phyloP scores from a whole-genome alignment of 2,888 invertebrate species.

The Pandemis heparana region DNA sequence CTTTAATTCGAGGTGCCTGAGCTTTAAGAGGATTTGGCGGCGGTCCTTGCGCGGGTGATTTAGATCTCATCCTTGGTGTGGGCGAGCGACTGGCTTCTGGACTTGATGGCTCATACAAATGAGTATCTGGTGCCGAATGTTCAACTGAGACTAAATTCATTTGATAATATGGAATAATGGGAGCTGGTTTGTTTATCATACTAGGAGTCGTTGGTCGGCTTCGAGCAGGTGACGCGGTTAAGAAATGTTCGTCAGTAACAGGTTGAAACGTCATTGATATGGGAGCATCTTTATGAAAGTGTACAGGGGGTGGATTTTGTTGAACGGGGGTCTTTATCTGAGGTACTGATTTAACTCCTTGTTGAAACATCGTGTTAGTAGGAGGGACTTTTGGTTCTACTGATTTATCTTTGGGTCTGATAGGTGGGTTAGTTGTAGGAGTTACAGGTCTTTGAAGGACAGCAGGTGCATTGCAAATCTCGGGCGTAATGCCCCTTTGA shows the following conservation, averaged over 20 bases:
- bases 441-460: conserved; percentile 75
- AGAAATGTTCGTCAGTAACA: conserved; percentile 83
- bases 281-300: conserved; percentile 80
- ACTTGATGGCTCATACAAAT: conserved; percentile 86
- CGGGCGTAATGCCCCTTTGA: conserved; percentile 86
- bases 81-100: conserved; percentile 87
- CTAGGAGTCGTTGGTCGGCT: conserved; percentile 89
- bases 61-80: conserved; percentile 87
- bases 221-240: conserved; percentile 83
- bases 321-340: conserved; percentile 57
- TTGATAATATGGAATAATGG: conserved; percentile 92
- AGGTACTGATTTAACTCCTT: conserved; percentile 50
- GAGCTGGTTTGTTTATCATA: conserved; percentile 90
- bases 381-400: conserved; percentile 57
- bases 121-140: conserved; percentile 85
- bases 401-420: conserved; percentile 66
- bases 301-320: conserved; percentile 58
- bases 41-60: conserved; percentile 90
- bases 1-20: conserved; percentile 87
- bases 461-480: conserved; percentile 76
- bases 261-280: conserved; percentile 88
- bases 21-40: conserved; percentile 89
- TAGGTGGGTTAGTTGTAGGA: conserved; percentile 74
- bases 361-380: conserved; percentile 45
- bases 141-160: conserved; percentile 90